These are phyloP conservation scores for Urocynchramus pylzowi DNA, from an alignment of 2,113 vertebrate genomes.

Conservation along the genomic window DNA sequence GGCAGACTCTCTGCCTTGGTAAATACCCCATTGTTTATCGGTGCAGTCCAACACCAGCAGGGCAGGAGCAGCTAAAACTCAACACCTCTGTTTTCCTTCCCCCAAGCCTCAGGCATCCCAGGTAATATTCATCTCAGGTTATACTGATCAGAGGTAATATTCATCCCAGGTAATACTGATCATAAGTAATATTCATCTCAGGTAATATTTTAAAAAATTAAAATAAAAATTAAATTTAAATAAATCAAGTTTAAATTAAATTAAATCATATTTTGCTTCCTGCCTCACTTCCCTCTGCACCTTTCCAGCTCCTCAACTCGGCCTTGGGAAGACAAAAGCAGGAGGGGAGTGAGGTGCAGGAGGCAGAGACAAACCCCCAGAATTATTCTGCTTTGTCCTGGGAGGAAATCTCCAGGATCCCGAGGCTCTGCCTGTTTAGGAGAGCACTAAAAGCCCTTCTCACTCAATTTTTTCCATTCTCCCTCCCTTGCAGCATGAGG, in stretches of 20 bases:
- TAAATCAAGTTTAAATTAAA: no score
- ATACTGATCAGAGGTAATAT: background rate
- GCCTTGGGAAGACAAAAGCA: background rate
- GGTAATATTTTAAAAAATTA: background rate
- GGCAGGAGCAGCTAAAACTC: background rate
- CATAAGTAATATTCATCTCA: background rate
- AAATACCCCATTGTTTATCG: background rate
- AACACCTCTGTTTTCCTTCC: background rate
- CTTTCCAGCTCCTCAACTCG: background rate
- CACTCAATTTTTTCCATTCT: background rate
- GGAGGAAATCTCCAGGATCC: background rate
- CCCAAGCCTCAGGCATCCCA: fast-evolving
- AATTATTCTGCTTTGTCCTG: background rate
- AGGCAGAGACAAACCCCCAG: background rate
- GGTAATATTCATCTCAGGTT: background rate
- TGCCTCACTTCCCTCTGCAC: background rate
- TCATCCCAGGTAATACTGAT: background rate
- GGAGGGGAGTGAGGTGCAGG: background rate
- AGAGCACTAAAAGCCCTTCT: background rate
- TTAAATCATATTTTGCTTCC: background rate
- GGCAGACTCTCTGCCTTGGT: background rate
- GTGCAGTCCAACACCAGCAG: background rate
- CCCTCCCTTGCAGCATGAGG: background rate
- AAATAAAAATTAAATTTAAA: no score
- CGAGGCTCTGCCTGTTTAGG: background rate